Conservation (phyloP, 2,888 invertebrate species). For the Pachymerium ferrugineum region DNA sequence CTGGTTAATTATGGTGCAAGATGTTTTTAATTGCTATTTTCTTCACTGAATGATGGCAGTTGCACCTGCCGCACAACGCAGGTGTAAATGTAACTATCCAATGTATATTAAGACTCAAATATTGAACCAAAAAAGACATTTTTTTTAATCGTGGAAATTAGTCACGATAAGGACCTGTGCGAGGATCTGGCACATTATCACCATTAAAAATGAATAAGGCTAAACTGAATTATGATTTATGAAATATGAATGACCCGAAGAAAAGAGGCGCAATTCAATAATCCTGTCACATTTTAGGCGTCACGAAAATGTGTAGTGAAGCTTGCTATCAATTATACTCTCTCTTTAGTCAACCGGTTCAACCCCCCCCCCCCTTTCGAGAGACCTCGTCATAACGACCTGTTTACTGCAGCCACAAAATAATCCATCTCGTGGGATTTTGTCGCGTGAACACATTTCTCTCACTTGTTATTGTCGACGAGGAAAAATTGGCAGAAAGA, state of each 20-base stretch:
- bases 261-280: not conserved
- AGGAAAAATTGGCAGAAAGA: too few relatives aligned
- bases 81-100: not conserved
- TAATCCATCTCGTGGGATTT: not conserved
- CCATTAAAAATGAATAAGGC: constrained; percentile 7
- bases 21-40: not conserved
- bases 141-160: not conserved
- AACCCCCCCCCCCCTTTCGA: not conserved
- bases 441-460: too few relatives aligned
- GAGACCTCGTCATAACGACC: not conserved
- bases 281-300: not conserved
- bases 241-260: constrained; percentile 6
- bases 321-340: not conserved
- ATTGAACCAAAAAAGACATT: not conserved
- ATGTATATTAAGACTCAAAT: not conserved
- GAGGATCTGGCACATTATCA: not conserved
- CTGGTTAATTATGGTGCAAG: not conserved
- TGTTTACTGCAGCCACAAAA: not conserved
- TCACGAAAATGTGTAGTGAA: not conserved
- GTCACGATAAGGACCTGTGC: not conserved
- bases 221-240: not conserved
- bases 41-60: not conserved
- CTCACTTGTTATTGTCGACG: too few relatives aligned
- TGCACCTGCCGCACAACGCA: not conserved
- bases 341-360: too few relatives aligned